Evolutionary conservation across 2,888 invertebrate genomes (phyloP).

Genomic region (Euplexia lucipara): DNA sequence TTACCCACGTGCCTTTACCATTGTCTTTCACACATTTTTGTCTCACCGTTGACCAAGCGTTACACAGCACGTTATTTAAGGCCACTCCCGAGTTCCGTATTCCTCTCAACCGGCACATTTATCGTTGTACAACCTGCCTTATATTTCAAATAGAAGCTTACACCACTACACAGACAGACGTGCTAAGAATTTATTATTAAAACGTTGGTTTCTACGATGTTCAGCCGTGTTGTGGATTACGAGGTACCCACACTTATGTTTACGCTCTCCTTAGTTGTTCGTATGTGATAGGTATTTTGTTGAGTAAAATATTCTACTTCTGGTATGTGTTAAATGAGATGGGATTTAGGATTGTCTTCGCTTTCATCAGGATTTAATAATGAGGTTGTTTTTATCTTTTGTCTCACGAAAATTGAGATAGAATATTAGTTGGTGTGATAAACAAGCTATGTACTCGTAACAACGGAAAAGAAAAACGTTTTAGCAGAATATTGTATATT

Average conservation of each 20-base stretch:
- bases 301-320: constrained; percentile 16
- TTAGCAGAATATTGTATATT: too few species aligned
- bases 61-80: constrained; percentile 39
- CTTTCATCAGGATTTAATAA: neutral
- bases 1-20: too few species aligned
- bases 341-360: neutral
- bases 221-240: constrained; percentile 29
- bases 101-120: constrained; percentile 35
- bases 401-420: neutral
- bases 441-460: too few species aligned
- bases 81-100: constrained; percentile 8
- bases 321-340: neutral
- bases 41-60: constrained; percentile 11
- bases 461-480: too few species aligned
- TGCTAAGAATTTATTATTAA: constrained; percentile 58
- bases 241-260: constrained; percentile 31
- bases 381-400: neutral
- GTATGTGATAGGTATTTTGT: constrained; percentile 19
- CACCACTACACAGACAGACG: constrained; percentile 38
- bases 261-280: constrained; percentile 37
- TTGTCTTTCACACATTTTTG: constrained; percentile 4
- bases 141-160: constrained; percentile 47
- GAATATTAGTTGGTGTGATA: too few species aligned
- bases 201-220: constrained; percentile 43
- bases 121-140: constrained; percentile 38